phyloP scores from a whole-genome alignment of 2,113 vertebrate genomes.

The Prolemur simus region DNA sequence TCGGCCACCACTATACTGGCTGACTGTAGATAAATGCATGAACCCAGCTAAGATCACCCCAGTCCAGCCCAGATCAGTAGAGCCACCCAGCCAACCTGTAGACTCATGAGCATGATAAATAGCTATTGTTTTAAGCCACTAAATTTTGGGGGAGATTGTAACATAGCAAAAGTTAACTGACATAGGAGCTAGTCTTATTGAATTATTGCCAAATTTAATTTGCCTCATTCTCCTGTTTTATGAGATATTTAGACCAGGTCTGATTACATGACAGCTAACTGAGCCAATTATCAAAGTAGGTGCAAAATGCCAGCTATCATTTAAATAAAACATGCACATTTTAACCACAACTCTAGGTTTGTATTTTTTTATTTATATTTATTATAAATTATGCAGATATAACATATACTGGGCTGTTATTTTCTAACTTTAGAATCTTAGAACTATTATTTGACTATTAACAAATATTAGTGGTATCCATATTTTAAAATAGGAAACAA shows the following conservation, averaged over 20 bases:
- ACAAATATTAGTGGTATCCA: neutral
- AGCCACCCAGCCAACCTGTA: neutral
- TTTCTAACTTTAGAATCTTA: constrained; percentile 3
- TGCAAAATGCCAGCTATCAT: neutral
- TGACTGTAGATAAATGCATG: neutral
- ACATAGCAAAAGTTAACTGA: neutral
- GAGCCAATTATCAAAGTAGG: neutral
- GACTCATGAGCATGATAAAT: neutral
- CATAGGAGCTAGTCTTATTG: neutral
- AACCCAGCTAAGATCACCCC: neutral
- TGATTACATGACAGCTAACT: neutral
- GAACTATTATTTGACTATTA: neutral
- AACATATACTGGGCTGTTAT: neutral
- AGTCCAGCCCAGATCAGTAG: neutral
- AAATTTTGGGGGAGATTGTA: neutral
- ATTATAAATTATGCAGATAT: neutral
- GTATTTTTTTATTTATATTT: neutral
- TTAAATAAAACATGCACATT: neutral
- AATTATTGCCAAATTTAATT: neutral
- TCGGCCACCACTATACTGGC: neutral
- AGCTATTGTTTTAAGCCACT: neutral
- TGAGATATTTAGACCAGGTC: neutral
- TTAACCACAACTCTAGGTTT: neutral
- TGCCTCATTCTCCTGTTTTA: neutral
- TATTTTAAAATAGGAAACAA: neutral